Base-by-base conservation (phyloP, 2,888 invertebrate genomes). In the Saturnia pavonia region DNA sequence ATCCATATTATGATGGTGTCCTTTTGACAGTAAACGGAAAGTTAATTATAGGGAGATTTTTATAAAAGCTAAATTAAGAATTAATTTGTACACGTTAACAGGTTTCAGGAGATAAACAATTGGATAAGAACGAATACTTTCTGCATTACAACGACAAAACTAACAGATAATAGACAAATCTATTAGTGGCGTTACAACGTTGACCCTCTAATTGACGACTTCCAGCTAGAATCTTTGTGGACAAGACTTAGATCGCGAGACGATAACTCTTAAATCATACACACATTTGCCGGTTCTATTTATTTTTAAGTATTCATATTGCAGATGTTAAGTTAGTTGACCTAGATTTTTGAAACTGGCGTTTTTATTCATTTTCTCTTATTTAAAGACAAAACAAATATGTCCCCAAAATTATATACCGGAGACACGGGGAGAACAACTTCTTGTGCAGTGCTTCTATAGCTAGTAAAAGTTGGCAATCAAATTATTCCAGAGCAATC, bases 121-220 rank as follows among this genome's bases (percentile, higher is more conserved):
- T 54, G 3, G 2, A 54, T 54, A n/a, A 22, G 8, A 51, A n/a
- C 9, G n/a, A n/a, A 51, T 19, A 51, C n/a, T 22, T 1, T n/a
- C 54, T 60, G 22, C 7, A 60, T n/a, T 27, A 60, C 19, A 14
- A 51, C 48, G 7, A 27, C 57, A 27, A 22, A 7, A 54, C 25
- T 12, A 27, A 27, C 25, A 60, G 25, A 12, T 60, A 25, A 60
- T 27, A 0, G 14, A 60, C 57, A 25, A 3, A 9, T 9, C 14
- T 27, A 25, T 48, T 65, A 67, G 16, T 67, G 25, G 12, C 11
- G 43, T 11, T 67, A 67, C 65, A 19, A 65, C 42, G 14, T 42
- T 42, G 43, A 22, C 45, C 45, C 45, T 16, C 67, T 67, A 42
- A 25, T 43, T 67, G 75, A 76, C 73, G 76, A 69, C 74, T 74